phyloP scores from a whole-genome alignment of 2,113 vertebrate genomes.

The Hyperoodon ampullatus region DNA sequence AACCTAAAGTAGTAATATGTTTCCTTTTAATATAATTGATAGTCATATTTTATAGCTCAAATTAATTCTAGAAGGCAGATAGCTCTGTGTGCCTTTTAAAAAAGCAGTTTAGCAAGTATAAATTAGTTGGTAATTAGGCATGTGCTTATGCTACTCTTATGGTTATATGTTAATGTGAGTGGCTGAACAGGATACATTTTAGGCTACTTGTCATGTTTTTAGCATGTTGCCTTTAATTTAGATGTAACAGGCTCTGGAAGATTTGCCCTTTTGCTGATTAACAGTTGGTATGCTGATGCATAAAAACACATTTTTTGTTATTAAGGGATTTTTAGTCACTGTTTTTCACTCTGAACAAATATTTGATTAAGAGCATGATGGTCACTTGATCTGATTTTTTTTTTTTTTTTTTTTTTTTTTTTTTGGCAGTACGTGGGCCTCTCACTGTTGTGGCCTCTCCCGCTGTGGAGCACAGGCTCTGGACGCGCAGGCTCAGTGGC shows the following conservation, averaged over 20 bases:
- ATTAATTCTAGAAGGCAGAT: neutral
- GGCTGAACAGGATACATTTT: neutral
- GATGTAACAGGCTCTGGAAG: neutral
- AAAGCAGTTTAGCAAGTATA: neutral
- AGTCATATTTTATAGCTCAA: neutral
- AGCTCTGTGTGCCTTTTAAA: neutral
- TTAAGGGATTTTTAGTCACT: neutral
- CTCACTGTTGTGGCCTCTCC: too few relatives aligned
- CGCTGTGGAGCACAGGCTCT: too few relatives aligned
- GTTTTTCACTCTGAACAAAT: neutral
- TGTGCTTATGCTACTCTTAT: neutral
- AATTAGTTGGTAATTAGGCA: neutral
- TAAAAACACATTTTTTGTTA: neutral
- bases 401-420: conserved; percentile 51
- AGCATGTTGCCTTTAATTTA: neutral
- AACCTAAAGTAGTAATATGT: neutral
- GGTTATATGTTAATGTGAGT: neutral
- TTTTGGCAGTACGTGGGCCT: too few relatives aligned
- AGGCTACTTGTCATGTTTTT: neutral
- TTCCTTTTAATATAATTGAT: neutral
- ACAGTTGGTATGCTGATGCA: neutral
- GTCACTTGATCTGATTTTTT: conserved; percentile 37
- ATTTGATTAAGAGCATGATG: neutral
- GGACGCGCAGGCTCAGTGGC: too few relatives aligned
- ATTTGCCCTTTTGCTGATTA: neutral